Percentiles rank a stretch among this genome's conserved stretches.
phyloP scores from a whole-genome alignment of 23 tunicate species.

The Diplosoma virens region DNA sequence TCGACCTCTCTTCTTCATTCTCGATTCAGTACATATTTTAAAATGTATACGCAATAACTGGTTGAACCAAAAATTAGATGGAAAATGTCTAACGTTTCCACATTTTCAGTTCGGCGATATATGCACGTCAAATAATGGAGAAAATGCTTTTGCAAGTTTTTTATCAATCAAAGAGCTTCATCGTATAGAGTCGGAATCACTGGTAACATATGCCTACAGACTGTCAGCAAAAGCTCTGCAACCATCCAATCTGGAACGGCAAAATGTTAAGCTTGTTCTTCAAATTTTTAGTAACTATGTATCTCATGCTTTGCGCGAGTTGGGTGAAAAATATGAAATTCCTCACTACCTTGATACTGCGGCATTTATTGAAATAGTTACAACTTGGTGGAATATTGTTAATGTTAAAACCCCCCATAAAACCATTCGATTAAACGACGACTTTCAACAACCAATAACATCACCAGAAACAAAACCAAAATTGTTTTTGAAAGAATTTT shows the following conservation, averaged over 20 bases:
- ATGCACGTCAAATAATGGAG: neutral
- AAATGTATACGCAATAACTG: neutral
- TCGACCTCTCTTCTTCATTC: neutral
- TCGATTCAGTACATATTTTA: neutral
- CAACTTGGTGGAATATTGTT: too few relatives aligned
- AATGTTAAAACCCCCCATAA: too few relatives aligned
- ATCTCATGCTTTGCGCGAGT: neutral
- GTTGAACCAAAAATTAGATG: neutral
- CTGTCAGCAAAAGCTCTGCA: constrained; percentile 9
- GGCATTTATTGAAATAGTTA: too few relatives aligned
- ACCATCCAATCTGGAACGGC: constrained; percentile 11
- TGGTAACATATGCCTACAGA: neutral
- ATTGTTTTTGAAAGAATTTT: too few relatives aligned
- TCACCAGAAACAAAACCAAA: too few relatives aligned
- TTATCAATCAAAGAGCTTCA: neutral
- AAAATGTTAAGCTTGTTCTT: constrained; percentile 9
- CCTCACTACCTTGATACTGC: too few relatives aligned
- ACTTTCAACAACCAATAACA: too few relatives aligned
- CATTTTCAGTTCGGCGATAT: neutral
- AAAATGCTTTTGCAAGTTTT: neutral
- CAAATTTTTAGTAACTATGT: constrained; percentile 1
- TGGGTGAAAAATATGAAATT: neutral
- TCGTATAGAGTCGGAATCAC: neutral
- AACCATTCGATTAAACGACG: too few relatives aligned
- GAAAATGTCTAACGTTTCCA: neutral